phyloP scores from a whole-genome alignment of 2,797 vertebrate species.

The Crypturellus tataupa region DNA sequence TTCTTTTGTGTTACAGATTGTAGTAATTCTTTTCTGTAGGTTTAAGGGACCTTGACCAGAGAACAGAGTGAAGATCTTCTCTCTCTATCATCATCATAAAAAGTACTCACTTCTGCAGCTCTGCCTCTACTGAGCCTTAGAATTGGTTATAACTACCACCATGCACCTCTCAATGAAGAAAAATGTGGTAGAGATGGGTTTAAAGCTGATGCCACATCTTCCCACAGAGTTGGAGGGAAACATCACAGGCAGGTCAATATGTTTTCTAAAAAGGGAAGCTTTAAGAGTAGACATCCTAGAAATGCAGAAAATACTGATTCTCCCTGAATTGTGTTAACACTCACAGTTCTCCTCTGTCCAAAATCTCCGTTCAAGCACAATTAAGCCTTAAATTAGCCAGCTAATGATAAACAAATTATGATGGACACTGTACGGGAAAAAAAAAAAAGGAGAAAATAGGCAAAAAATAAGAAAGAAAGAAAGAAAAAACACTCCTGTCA shows the following conservation, averaged over 20 bases:
- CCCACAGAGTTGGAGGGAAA: neutral
- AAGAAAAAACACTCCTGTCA: neutral
- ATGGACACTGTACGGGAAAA: neutral
- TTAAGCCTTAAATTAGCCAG: slow-evolving; percentile 33
- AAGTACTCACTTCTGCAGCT: neutral
- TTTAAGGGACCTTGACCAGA: neutral
- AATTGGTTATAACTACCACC: neutral
- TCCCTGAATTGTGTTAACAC: neutral
- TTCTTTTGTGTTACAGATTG: neutral
- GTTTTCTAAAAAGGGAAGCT: neutral
- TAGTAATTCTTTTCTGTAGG: neutral
- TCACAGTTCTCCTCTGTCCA: neutral
- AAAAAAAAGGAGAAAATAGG: neutral
- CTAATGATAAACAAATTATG: slow-evolving; percentile 35
- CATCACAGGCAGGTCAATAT: neutral
- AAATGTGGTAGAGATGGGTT: neutral
- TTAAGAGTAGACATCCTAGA: neutral
- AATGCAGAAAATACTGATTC: neutral
- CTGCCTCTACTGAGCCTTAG: neutral
- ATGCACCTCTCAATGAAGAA: neutral
- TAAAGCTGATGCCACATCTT: neutral
- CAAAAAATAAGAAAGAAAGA: neutral
- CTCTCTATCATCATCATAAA: neutral
- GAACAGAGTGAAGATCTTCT: neutral
- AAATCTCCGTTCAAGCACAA: slow-evolving; percentile 2